phyloP scores from a whole-genome alignment of 2,797 vertebrate species.

The Bovichtus diacanthus region DNA sequence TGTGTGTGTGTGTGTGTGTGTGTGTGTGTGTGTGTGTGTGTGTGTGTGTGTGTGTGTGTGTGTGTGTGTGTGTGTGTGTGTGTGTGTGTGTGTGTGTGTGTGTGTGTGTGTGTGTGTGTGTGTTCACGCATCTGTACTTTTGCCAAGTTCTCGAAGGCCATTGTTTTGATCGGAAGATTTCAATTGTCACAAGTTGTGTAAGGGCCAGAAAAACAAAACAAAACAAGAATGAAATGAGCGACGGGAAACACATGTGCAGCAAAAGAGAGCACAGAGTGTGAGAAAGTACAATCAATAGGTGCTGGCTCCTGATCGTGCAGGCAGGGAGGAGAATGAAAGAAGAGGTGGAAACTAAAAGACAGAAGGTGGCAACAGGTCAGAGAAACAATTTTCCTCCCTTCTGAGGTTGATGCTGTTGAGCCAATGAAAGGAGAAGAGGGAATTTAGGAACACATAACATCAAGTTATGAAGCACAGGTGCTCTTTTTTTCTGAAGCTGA shows the following conservation, averaged over 20 bases:
- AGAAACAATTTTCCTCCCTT: constrained; percentile 9
- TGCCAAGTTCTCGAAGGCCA: background rate
- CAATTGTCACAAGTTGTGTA: background rate
- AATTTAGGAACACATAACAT: background rate
- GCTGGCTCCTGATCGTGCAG: background rate
- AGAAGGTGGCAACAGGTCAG: constrained; percentile 12
- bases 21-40: too few relatives aligned
- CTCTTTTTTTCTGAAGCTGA: background rate
- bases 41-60: too few relatives aligned
- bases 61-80: too few relatives aligned
- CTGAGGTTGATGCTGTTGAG: background rate
- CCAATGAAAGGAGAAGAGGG: constrained; percentile 1
- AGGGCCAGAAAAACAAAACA: background rate
- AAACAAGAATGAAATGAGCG: background rate
- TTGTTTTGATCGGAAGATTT: constrained; percentile 14
- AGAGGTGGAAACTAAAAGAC: constrained; percentile 15
- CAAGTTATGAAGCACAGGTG: background rate
- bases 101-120: background rate
- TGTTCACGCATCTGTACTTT: background rate
- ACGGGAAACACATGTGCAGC: constrained; percentile 32
- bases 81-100: too few relatives aligned
- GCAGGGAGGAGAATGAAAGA: constrained; percentile 4
- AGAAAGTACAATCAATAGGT: constrained; percentile 10
- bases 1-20: too few relatives aligned
- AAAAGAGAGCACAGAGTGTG: background rate